Percentiles rank a stretch among this genome's conserved stretches.
These are phyloP conservation scores for Mandrillus leucophaeus DNA, from an alignment of 2,113 vertebrate genomes.

Conservation along the genomic window DNA sequence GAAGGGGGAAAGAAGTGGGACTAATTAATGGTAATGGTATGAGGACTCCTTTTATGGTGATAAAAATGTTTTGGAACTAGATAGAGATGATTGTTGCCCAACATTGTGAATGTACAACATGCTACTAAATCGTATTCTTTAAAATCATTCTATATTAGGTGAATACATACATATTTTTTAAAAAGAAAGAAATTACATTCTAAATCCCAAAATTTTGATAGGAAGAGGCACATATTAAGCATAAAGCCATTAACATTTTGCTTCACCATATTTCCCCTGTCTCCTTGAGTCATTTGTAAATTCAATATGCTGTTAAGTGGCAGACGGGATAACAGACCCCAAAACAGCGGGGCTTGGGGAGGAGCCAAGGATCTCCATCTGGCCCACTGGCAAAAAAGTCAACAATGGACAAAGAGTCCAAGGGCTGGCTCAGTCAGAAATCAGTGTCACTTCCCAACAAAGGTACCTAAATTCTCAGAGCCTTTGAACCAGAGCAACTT, in stretches of 20 bases:
- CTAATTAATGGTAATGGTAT: fast-evolving
- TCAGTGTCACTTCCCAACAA: fast-evolving
- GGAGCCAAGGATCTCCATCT: not conserved
- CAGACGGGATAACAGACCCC: not conserved
- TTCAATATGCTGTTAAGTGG: not conserved
- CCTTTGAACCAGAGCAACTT: too few species aligned
- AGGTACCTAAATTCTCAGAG: too few species aligned
- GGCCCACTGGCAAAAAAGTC: not conserved
- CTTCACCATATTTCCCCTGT: not conserved
- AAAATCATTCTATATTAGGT: not conserved
- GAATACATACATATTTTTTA: not conserved
- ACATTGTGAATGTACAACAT: fast-evolving
- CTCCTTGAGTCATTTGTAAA: not conserved
- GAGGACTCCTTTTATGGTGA: not conserved
- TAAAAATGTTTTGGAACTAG: not conserved
- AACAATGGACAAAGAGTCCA: not conserved
- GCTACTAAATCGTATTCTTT: too few species aligned
- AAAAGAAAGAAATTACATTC: not conserved
- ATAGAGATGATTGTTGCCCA: fast-evolving
- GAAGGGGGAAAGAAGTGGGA: too few species aligned
- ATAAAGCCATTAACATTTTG: not conserved
- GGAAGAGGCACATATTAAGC: not conserved
- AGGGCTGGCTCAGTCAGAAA: fast-evolving
- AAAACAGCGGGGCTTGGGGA: not conserved
- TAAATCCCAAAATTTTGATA: not conserved